Conservation (phyloP, 1,140 invertebrate genomes). For the Saccostrea glomerata region DNA sequence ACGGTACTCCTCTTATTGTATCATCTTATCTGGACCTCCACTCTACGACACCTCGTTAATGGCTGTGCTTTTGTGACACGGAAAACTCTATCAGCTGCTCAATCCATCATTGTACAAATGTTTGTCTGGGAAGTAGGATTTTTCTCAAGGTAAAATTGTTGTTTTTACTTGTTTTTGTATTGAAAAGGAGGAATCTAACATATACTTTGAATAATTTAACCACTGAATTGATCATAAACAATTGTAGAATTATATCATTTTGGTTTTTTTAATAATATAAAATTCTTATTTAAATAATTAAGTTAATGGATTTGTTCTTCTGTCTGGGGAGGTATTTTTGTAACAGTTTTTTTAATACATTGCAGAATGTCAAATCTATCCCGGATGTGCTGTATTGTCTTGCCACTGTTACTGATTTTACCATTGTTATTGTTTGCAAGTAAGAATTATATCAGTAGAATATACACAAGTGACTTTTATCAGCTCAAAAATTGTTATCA, state of each 20-base stretch:
- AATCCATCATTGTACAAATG: neutral
- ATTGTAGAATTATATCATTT: no score
- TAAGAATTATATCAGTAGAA: constrained; percentile 44
- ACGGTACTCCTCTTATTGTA: neutral
- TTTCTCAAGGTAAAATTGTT: neutral
- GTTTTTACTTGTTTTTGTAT: no score
- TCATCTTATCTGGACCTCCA: neutral
- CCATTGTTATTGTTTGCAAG: constrained; percentile 63
- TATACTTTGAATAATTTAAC: no score
- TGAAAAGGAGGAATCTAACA: no score
- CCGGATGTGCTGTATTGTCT: constrained; percentile 60
- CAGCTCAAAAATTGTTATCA: no score
- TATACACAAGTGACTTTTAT: no score
- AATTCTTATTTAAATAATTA: no score
- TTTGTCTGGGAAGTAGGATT: neutral
- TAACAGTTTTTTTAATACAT: neutral
- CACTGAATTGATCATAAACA: no score
- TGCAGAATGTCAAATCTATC: constrained; percentile 40
- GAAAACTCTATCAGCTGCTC: neutral
- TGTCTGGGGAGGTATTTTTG: neutral
- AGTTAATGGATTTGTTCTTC: no score
- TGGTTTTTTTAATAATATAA: no score
- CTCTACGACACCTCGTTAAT: neutral
- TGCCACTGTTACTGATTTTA: constrained; percentile 66
- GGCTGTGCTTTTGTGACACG: neutral